A percentile compares a stretch with the other conserved stretches of the same genome.
phyloP scores from a whole-genome alignment of 2,888 invertebrate species.

The Acanthosepion pharaonis region DNA sequence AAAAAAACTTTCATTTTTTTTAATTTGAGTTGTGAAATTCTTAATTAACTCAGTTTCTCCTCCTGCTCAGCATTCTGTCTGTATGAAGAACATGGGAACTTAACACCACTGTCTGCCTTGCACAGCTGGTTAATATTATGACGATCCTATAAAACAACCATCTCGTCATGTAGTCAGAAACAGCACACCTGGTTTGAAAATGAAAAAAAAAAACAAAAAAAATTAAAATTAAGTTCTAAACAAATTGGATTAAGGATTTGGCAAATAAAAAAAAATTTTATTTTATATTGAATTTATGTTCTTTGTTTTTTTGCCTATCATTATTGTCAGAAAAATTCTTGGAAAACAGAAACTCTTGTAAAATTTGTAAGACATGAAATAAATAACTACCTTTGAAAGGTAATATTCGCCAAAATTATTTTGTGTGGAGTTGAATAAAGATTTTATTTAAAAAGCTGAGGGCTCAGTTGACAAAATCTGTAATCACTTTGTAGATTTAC shows the following conservation, averaged over 20 bases:
- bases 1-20: conserved; percentile 35
- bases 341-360: background rate
- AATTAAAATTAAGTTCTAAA: background rate
- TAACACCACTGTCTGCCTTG: background rate
- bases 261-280: conserved; percentile 25
- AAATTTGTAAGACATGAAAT: conserved; percentile 6
- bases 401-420: background rate
- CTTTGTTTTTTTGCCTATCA: background rate
- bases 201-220: background rate
- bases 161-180: conserved; percentile 33
- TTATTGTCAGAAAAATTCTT: background rate
- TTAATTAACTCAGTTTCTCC: background rate
- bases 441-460: background rate
- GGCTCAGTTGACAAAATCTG: background rate
- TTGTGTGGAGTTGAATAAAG: background rate
- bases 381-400: background rate
- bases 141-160: background rate
- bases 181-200: conserved; percentile 17
- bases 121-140: background rate
- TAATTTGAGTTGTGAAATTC: conserved; percentile 38
- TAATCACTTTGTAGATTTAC: background rate
- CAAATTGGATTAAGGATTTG: conserved; percentile 10
- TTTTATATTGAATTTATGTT: conserved; percentile 22
- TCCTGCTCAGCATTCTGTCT: conserved; percentile 25
- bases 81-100: background rate